A percentile compares a stretch with the other conserved stretches of the same genome.
Evolutionary conservation across 2,113 vertebrate species (phyloP).

Genomic region (Falco punctatus): DNA sequence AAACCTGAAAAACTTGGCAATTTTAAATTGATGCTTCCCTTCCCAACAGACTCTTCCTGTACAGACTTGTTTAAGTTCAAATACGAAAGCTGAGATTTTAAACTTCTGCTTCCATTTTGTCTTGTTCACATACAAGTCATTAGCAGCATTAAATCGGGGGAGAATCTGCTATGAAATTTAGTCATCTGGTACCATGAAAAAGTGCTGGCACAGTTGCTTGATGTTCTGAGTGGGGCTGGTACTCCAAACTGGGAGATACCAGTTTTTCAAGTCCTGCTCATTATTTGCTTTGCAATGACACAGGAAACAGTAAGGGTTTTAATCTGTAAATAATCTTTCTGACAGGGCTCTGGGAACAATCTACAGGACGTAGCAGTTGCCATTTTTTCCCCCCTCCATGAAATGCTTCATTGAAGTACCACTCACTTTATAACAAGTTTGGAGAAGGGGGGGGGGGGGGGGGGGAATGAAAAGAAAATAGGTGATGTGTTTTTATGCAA

Average conservation of each 20-base stretch:
- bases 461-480: neutral
- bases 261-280: slow-evolving; percentile 40
- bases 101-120: neutral
- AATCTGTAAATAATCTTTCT: neutral
- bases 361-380: neutral
- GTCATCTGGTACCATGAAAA: neutral
- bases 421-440: neutral
- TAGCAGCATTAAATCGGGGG: neutral
- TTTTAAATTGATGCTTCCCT: neutral
- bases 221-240: neutral
- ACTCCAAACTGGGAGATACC: neutral
- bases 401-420: neutral
- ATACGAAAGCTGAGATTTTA: neutral
- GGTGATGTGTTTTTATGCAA: neutral
- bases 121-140: neutral
- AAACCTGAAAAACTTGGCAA: neutral
- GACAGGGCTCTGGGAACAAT: neutral
- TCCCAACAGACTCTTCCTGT: neutral
- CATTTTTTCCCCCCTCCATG: neutral
- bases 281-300: slow-evolving; percentile 21
- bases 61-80: neutral
- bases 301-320: neutral
- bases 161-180: slow-evolving; percentile 1
- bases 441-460: neutral
- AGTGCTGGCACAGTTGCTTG: neutral